Conservation (phyloP, 2,888 invertebrate species). For the Holacanthella duospinosa region DNA sequence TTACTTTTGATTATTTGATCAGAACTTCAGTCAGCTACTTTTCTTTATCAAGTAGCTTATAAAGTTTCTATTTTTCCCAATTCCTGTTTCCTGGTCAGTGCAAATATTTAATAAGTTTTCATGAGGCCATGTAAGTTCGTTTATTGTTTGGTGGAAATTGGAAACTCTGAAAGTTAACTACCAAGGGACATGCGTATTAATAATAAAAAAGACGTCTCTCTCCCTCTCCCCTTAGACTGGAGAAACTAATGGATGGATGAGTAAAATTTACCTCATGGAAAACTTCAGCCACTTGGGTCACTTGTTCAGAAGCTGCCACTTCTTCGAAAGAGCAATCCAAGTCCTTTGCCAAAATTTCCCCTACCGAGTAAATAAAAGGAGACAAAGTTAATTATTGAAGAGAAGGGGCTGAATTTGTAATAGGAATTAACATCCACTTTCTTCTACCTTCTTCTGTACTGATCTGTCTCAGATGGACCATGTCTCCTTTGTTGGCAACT, state of each 20-base stretch:
- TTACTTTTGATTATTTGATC: too few species aligned
- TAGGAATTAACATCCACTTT: background rate
- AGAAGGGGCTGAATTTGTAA: background rate
- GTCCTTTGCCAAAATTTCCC: conserved; percentile 72
- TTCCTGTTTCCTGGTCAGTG: background rate
- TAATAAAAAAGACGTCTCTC: background rate
- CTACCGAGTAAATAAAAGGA: conserved; percentile 38
- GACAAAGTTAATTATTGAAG: background rate
- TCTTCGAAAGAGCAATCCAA: conserved; percentile 80
- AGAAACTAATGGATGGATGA: too few species aligned
- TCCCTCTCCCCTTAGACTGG: too few species aligned
- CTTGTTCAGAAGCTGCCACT: conserved; percentile 78
- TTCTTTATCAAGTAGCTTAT: too few species aligned
- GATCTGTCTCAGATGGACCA: conserved; percentile 80
- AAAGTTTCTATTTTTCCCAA: too few species aligned
- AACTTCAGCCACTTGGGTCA: conserved; percentile 67
- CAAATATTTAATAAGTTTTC: background rate
- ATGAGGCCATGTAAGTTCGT: background rate
- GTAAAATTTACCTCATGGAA: conserved; percentile 63
- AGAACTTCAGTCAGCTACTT: too few species aligned
- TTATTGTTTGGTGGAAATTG: background rate
- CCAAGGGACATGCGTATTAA: too few species aligned
- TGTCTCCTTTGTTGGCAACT: conserved; percentile 82
- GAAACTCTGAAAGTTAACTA: too few species aligned
- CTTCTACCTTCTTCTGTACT: conserved; percentile 67